These are phyloP conservation scores for Eremophila alpestris DNA, from an alignment of 2,797 vertebrate genomes.

Conservation along the genomic window DNA sequence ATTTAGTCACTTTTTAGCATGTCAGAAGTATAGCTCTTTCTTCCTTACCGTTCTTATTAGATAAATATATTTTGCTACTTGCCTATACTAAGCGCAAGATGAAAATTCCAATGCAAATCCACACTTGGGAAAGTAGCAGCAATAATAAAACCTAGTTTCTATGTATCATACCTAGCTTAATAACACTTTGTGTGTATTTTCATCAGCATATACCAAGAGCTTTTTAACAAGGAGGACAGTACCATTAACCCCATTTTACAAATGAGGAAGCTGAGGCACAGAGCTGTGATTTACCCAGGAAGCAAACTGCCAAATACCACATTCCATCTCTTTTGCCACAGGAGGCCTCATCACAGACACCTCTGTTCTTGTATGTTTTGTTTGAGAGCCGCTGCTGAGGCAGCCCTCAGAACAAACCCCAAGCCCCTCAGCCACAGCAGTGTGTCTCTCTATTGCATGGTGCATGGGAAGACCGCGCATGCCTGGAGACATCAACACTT, in stretches of 20 bases:
- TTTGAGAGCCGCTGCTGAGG: not conserved
- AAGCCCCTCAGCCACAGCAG: not conserved
- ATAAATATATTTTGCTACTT: not conserved
- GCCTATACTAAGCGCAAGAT: not conserved
- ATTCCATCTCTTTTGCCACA: not conserved
- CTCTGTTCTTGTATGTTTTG: not conserved
- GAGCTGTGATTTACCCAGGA: conserved; percentile 39
- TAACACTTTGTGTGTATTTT: not conserved
- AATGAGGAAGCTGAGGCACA: conserved; percentile 32
- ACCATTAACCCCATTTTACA: conserved; percentile 53
- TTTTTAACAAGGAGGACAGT: conserved; percentile 40
- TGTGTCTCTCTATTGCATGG: not conserved
- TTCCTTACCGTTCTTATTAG: not conserved
- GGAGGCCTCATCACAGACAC: not conserved
- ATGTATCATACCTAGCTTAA: not conserved
- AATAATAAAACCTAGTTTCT: conserved; percentile 6
- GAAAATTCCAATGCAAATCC: not conserved
- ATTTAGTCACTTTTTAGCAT: not conserved
- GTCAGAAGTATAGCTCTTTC: not conserved
- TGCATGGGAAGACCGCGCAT: not conserved
- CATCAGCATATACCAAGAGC: not conserved
- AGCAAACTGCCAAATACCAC: not conserved
- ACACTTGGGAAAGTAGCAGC: not conserved
- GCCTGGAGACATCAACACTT: not conserved
- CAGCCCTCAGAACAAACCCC: not conserved